Evolutionary conservation across 2,113 vertebrate species (phyloP), one percentile per base, ranked within the genome.

Genomic region (Carlito syrichta): DNA sequence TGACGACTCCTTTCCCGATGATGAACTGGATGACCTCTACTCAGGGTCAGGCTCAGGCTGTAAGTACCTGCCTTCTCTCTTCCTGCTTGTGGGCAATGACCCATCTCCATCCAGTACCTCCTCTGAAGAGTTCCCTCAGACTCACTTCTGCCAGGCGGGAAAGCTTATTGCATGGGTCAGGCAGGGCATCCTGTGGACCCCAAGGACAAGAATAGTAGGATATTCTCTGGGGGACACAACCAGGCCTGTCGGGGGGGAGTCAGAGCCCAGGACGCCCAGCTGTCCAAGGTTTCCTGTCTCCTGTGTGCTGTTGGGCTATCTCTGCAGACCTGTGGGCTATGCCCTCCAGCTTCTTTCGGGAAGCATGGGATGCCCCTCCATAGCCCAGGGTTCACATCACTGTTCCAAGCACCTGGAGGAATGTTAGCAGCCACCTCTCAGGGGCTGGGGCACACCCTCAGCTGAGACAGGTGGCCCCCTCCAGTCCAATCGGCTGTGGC

Each of bases 31-130:
- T 0, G 96, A 97, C 86, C 96, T 98, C 10, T 98, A 97, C 88
- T 98, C 98, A 0, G 98, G 98, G 48, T 98, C 98, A 0, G 98
- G 98, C 95, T 98, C 98, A 0, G 98, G 98, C 96, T 98, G 98
- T 98, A 71, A 98, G 98, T 98, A 91, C 10, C 52, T 48, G 3
- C 8, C 27, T 40, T 27, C 79, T 43, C 4, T 62, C 11, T 32
- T 35, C 35, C 69, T 48, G 20, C 6, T 17, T 32, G n/a, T n/a
- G 11, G 25, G 35, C 32, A 10, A 0, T 23, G 17, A 54, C 35
- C 17, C 2, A 4, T 71, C 32, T 40, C 68, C 16, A 23, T 8
- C 74, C 50, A 4, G 45, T 0, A 23, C 56, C 52, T 19, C 12
- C 14, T 20, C 27, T 11, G 78, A 14, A 52, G 40, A 32, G 3